A percentile compares a stretch with the other conserved stretches of the same genome.
phyloP scores from a whole-genome alignment of 2,888 invertebrate species.

The Sclerodermus sp. region DNA sequence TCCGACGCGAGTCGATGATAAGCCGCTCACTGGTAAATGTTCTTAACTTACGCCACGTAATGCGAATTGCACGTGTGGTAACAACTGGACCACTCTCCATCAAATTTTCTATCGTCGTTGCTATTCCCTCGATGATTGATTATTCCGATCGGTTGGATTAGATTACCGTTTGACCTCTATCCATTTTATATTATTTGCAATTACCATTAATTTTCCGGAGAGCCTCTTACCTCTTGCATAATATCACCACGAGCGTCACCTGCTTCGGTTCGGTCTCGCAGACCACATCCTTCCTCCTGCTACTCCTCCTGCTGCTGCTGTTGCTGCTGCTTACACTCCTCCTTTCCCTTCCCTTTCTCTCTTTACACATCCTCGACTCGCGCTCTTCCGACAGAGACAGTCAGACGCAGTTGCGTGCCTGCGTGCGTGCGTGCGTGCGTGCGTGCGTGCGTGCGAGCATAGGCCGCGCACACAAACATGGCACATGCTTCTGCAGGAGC shows the following conservation, averaged over 20 bases:
- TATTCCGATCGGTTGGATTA: too few species aligned
- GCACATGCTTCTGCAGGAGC: too few species aligned
- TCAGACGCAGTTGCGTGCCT: not conserved
- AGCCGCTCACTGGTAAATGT: slow-evolving; percentile 4
- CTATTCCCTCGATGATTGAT: too few species aligned
- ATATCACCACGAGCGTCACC: slow-evolving; percentile 32
- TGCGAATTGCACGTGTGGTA: slow-evolving; percentile 1
- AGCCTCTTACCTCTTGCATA: not conserved
- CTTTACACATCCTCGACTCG: too few species aligned
- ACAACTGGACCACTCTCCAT: not conserved
- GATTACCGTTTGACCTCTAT: too few species aligned
- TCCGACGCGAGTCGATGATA: slow-evolving; percentile 28
- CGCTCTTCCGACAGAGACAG: not conserved
- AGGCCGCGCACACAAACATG: too few species aligned
- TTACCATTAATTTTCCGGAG: too few species aligned
- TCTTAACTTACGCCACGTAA: not conserved
- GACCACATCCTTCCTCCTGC: slow-evolving; percentile 54
- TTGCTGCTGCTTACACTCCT: too few species aligned
- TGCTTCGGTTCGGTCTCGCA: slow-evolving; percentile 41
- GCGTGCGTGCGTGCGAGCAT: slow-evolving; percentile 4
- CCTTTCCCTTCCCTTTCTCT: not conserved
- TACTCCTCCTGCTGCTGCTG: too few species aligned
- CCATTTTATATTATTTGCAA: too few species aligned
- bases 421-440: not conserved
- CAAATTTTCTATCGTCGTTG: not conserved